Evolutionary conservation across 2,797 vertebrate genomes (phyloP).

Genomic region (Geotrypetes seraphini): DNA sequence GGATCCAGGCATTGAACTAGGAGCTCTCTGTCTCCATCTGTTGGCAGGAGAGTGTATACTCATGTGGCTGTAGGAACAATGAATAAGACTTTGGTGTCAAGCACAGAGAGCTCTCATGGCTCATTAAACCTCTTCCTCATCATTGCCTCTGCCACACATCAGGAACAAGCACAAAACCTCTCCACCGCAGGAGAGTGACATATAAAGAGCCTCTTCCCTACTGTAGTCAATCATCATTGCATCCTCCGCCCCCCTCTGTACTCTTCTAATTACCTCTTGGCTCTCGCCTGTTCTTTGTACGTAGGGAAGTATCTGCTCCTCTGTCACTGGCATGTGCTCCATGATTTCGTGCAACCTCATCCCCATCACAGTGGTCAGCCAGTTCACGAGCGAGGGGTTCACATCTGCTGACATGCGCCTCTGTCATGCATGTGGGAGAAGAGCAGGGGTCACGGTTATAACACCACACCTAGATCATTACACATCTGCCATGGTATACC

Average conservation of each 20-base stretch:
- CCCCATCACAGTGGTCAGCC: slow-evolving; percentile 88
- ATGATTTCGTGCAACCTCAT: slow-evolving; percentile 83
- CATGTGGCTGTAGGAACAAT: too few relatives aligned
- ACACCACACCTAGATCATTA: not conserved
- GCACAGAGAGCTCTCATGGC: not conserved
- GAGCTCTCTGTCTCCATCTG: too few relatives aligned
- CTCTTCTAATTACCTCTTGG: slow-evolving; percentile 25
- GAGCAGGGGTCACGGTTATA: not conserved
- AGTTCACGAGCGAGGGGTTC: slow-evolving; percentile 81
- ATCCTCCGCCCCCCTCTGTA: not conserved
- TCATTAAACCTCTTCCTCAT: too few relatives aligned
- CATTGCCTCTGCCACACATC: too few relatives aligned
- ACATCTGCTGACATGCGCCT: slow-evolving; percentile 82
- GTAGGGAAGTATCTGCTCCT: slow-evolving; percentile 73
- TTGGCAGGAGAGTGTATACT: too few relatives aligned
- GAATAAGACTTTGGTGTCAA: too few relatives aligned
- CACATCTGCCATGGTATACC: not conserved
- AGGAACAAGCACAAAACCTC: too few relatives aligned
- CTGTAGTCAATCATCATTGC: too few relatives aligned
- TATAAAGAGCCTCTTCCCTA: too few relatives aligned
- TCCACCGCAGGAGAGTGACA: too few relatives aligned
- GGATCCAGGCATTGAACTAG: too few relatives aligned
- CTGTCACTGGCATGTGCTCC: slow-evolving; percentile 78
- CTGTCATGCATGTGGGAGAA: slow-evolving; percentile 29
- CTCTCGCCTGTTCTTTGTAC: slow-evolving; percentile 45